Percentiles rank a stretch among this genome's conserved stretches.
Evolutionary conservation across 2,113 vertebrate species (phyloP).

Genomic region (Cryptomyrus ogoouensis): DNA sequence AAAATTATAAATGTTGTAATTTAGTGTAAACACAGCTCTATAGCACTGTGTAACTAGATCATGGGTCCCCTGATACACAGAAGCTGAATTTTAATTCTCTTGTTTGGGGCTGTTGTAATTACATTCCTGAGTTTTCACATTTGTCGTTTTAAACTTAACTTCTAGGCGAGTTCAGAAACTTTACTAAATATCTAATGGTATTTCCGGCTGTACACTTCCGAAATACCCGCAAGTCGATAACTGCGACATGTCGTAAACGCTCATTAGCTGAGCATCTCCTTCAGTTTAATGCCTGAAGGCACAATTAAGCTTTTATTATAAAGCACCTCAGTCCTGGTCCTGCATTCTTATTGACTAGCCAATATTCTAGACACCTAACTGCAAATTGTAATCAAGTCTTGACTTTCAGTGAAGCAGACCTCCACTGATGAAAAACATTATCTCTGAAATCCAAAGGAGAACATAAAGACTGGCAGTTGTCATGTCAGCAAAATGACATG

Average conservation of each 20-base stretch:
- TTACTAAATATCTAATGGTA: neutral
- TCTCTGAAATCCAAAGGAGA: neutral
- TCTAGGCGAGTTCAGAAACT: neutral
- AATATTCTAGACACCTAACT: neutral
- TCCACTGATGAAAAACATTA: neutral
- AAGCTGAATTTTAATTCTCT: neutral
- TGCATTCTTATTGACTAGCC: neutral
- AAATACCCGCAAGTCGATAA: neutral
- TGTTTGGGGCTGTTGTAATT: constrained; percentile 7
- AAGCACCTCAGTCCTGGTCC: neutral
- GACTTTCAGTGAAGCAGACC: neutral
- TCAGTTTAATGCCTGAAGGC: neutral
- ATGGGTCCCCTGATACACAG: neutral
- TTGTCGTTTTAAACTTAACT: neutral
- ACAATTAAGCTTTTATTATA: constrained; percentile 1
- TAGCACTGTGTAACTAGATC: neutral
- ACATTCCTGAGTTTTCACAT: neutral
- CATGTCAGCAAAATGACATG: constrained; percentile 5
- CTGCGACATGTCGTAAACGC: neutral
- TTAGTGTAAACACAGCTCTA: constrained; percentile 5
- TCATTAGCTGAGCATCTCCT: neutral
- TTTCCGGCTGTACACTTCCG: neutral
- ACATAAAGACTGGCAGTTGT: neutral
- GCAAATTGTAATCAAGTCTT: neutral
- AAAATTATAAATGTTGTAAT: neutral